phyloP scores from a whole-genome alignment of 2,888 invertebrate genomes.

The Digitonthophagus gazella region DNA sequence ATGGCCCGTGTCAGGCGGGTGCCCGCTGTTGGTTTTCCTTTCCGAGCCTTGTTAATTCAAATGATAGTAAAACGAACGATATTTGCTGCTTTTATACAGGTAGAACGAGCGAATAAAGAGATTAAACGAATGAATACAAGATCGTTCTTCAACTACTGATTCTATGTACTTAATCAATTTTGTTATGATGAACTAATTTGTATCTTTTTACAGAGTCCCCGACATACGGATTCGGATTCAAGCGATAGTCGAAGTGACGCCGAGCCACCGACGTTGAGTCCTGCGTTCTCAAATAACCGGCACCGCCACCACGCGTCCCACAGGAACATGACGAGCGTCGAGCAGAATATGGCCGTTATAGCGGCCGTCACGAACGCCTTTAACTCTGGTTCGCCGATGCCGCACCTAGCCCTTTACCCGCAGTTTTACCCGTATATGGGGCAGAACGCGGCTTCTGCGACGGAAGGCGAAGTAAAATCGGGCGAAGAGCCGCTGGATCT shows the following conservation, averaged over 20 bases:
- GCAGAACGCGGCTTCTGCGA: slow-evolving; percentile 47
- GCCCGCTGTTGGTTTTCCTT: not conserved
- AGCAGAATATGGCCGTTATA: slow-evolving; percentile 62
- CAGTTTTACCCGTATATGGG: slow-evolving; percentile 27
- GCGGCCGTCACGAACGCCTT: slow-evolving; percentile 64
- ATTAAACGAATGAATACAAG: not conserved
- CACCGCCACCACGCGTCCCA: slow-evolving; percentile 51
- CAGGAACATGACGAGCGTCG: slow-evolving; percentile 58
- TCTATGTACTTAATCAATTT: too few relatives aligned
- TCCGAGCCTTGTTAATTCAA: not conserved
- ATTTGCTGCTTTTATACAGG: not conserved
- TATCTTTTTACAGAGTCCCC: slow-evolving; percentile 58
- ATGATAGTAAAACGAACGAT: not conserved
- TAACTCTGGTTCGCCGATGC: slow-evolving; percentile 36
- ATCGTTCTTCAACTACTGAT: too few relatives aligned
- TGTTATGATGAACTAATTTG: too few relatives aligned
- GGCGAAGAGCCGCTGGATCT: slow-evolving; percentile 82
- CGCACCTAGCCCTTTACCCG: slow-evolving; percentile 46
- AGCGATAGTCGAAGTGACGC: slow-evolving; percentile 59
- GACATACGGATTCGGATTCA: slow-evolving; percentile 67
- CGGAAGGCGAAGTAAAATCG: slow-evolving; percentile 43
- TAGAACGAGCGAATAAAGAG: not conserved
- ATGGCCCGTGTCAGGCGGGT: not conserved
- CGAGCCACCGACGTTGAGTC: slow-evolving; percentile 54
- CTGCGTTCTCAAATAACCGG: slow-evolving; percentile 42